Base-by-base conservation (phyloP, 2,113 vertebrate genomes). In the Sylvia atricapilla region DNA sequence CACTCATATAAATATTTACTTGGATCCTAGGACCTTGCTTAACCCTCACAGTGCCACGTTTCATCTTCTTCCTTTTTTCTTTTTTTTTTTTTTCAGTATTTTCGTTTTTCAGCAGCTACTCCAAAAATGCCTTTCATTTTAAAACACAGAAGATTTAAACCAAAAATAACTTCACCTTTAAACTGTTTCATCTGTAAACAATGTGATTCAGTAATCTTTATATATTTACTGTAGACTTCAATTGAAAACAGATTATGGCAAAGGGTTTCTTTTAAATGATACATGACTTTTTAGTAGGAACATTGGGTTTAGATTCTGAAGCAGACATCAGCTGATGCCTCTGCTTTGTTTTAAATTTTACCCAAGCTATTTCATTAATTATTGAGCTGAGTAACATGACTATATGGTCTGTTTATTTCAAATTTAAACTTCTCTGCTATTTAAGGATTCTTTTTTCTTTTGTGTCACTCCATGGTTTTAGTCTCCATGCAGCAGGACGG, bases 1-100 rank as follows among this genome's bases (percentile, higher is more conserved):
- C 88, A 94, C 95, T 97, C 88, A 66, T 97, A 97, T 98, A 98
- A 98, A 98, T 98, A 98, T 98, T 98, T 98, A 98, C 97, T 97
- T 91, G 78, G 90, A 95, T 97, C 89, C 88, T 97, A 91, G 96
- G 94, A 97, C 95, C 96, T 97, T 93, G 83, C 90, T 98, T 98
- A 98, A 98, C 97, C 95, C 97, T 94, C 68, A 66, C 83, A 50
- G 88, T 83, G 80, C 97, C 96, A 87, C 3, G 7, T 93, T 97
- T 96, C 84, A 81, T 94, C 89, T 89, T 92, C 59, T 86, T 69
- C 55, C 43, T 92, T 86, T 93, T 86, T 69, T 55, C 39, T 86
- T 86, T 90, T 92, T 79, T 75, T 28, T 84, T 92, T 80, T 88
- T 92, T 92, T 87, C 41, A 7, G 53, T 67, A 68, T 80, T 89